Base-by-base conservation (phyloP, 2,888 invertebrate species). In the Lochmaea crataegi region DNA sequence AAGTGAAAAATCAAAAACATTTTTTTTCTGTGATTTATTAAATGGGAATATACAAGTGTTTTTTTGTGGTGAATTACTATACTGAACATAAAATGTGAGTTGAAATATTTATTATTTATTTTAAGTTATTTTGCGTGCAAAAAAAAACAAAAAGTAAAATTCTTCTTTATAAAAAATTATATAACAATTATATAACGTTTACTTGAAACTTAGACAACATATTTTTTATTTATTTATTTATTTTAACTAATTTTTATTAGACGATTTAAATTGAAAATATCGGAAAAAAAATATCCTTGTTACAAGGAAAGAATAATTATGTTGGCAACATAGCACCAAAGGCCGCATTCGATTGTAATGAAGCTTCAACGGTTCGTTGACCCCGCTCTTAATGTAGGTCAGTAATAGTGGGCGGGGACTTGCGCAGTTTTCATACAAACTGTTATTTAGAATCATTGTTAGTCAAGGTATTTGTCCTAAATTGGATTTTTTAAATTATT, bases 331-430 rank as follows among this genome's bases (percentile, higher is more conserved):
- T 9, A 9, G 70, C 26, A 12, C 45, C 56, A 65, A 71, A 74
- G 74, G 74, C 71, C 67, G 71, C 81, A 81, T 81, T 82, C 82
- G 82, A 81, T 83, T 81, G 81, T 83, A 78, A 80, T 80, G 79
- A 81, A 79, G 82, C 78, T 79, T 77, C 76, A 76, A 77, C 80
- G 83, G 85, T 83, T 84, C 84, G 82, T 82, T 81, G 80, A 83
- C 84, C 85, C 78, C 83, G 80, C 81, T 80, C 80, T 80, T 85
- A 85, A 85, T 85, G 85, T 85, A 85, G 85, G 85, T 85, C 85
- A 85, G 85, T 85, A 84, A 85, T 85, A 82, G 85, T 85, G 85
- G 85, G 85, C 84, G 85, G 79, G 79, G 83, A 79, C 82, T 83
- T 84, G 84, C 84, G 84, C 84, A 83, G 75, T 83, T 73, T 77